Evolutionary conservation across 2,888 invertebrate species (phyloP), one percentile per base, ranked within the genome.

Genomic region (Melanophora roralis): DNA sequence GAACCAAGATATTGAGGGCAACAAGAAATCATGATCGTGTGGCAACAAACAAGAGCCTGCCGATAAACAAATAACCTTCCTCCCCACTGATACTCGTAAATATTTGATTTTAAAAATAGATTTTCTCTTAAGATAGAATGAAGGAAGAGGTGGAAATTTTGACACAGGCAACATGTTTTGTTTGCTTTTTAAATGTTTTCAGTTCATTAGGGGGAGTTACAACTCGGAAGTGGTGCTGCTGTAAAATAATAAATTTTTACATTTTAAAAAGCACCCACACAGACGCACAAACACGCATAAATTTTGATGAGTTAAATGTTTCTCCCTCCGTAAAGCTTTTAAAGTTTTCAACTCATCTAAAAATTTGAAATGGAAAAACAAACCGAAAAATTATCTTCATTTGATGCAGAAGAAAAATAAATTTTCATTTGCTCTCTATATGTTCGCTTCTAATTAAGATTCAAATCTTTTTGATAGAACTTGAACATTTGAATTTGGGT

Each of bases 1-100:
- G 80, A 80, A 76, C 76, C 62, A 73, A 75, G 55, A 68, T 57
- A 80, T 76, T 57, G 62, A 53, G 80, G 80, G 76, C 72, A 80
- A 62, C 49, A 36, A 40, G 45, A 55, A 60, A 75, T 67, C 55
- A 36, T 57, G 49, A 76, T 75, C 67, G 40, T 67, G 75, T 80
- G 40, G 14, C 72, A 74, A 60, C 21, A 57, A 57, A 57, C 51
- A 57, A 57, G 49, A 43, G 51, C 62, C 60, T 67, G 32, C n/a
- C 27, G 3, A 5, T 27, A 47, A 47, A 67, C 65, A 69, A 69
- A 79, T 51, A 69, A 49, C 45, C 45, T 60, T 36, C 38, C 53
- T 65, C 36, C 34, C 62, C 49, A 16, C 45, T 55, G 68, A 49
- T 62, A 57, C 57, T 9, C 9, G 14, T 14, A 55, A 34, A 47